phyloP scores from a whole-genome alignment of 2,888 invertebrate genomes.

The Hypena proboscidalis region DNA sequence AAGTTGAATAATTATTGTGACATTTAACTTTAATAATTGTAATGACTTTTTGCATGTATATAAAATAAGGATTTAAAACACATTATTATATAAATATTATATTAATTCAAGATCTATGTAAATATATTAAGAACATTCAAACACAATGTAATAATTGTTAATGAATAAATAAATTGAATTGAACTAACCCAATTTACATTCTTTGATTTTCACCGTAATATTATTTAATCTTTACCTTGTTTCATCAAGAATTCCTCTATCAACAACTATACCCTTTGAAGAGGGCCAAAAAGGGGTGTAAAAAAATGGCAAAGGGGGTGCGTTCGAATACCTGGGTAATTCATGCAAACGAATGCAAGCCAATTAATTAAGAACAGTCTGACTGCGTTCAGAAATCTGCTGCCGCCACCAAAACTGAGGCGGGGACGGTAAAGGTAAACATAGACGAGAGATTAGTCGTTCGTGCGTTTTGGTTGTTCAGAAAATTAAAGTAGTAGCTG shows the following conservation, averaged over 20 bases:
- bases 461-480: constrained; percentile 28
- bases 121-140: no score
- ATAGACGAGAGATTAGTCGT: constrained; percentile 31
- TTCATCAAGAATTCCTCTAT: constrained; percentile 35
- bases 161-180: no score
- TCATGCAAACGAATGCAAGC: constrained; percentile 84
- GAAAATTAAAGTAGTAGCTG: no score
- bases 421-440: constrained; percentile 26
- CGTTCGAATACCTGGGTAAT: constrained; percentile 75
- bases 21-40: no score
- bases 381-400: constrained; percentile 72
- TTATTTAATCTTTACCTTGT: not conserved
- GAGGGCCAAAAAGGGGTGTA: constrained; percentile 37
- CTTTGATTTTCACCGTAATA: constrained; percentile 5
- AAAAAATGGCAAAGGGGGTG: constrained; percentile 48
- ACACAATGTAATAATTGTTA: no score
- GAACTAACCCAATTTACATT: no score
- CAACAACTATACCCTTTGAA: constrained; percentile 37
- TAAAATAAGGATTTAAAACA: no score
- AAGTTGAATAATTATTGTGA: no score
- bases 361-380: constrained; percentile 80
- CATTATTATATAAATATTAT: no score
- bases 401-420: constrained; percentile 62
- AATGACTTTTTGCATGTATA: no score
- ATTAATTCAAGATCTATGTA: no score